Evolutionary conservation across 2,888 invertebrate genomes (phyloP), one percentile per base, ranked within the genome.

Genomic region (Lithosia quadra): DNA sequence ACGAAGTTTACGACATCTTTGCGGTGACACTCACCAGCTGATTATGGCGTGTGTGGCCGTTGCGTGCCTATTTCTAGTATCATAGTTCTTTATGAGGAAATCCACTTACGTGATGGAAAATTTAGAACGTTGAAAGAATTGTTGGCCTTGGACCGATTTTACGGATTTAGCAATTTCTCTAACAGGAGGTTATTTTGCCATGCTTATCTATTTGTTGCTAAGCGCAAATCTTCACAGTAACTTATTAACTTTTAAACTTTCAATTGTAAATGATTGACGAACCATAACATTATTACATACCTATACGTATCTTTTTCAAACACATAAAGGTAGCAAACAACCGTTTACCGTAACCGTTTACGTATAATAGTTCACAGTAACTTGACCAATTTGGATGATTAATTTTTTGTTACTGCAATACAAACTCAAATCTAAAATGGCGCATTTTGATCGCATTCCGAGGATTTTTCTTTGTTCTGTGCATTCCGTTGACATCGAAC

Each of bases 1-100:
- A 81, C 83, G 81, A 89, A 88, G 79, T 90, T 91, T 87, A 84
- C 86, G 87, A 80, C 77, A 84, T 86, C 87, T 88, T 85, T 85
- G 84, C 83, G 82, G 81, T 79, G 80, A 79, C 82, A 77, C 79
- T 77, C 73, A 79, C 74, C 77, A 83, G 81, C 82, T 81, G 85
- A 85, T 87, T 86, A 86, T 86, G 84, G 83, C 80, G 81, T 83
- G 79, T 77, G 77, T 75, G 74, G 76, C 79, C 75, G 73, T 80
- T 76, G 73, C 72, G 68, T 77, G 70, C 67, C 75, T 77, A 63
- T 69, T 74, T 68, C 74, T 73, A 76, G 61, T 79, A 67, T 69
- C 65, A 63, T 73, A 70, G 56, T 63, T 72, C 55, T 69, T 75
- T 77, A 74, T 67, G 65, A 63, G 21, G 21, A 21, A 58, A 65